Conservation (phyloP, 2,113 vertebrate genomes). For the Ammodytes dubius region DNA sequence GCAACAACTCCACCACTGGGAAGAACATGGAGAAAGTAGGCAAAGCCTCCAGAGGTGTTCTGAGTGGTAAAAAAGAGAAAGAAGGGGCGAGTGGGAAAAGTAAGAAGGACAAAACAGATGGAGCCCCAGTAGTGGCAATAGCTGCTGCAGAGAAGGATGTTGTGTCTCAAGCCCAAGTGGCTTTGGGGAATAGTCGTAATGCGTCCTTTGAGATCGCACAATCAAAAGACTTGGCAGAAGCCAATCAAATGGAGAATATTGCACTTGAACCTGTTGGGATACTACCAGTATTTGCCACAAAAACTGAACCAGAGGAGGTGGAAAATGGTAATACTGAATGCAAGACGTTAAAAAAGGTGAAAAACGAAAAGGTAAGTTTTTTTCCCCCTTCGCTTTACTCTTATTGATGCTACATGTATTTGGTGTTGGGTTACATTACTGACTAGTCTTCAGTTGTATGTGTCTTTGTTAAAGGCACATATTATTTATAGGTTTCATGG, state of each 20-base stretch:
- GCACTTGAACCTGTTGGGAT: slow-evolving; percentile 94
- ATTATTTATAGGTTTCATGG: background rate
- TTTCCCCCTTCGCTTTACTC: background rate
- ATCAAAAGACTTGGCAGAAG: slow-evolving; percentile 89
- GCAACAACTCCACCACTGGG: slow-evolving; percentile 82
- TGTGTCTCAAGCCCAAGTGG: slow-evolving; percentile 88
- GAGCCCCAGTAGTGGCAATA: slow-evolving; percentile 85
- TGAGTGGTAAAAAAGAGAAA: slow-evolving; percentile 96
- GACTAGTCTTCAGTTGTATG: background rate
- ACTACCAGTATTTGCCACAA: slow-evolving; percentile 92
- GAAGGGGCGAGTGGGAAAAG: slow-evolving; percentile 92
- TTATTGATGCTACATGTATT: slow-evolving; percentile 1
- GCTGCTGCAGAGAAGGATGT: slow-evolving; percentile 90
- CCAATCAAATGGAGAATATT: slow-evolving; percentile 96
- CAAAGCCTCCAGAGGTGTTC: slow-evolving; percentile 91
- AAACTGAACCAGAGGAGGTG: slow-evolving; percentile 94
- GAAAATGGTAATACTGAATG: slow-evolving; percentile 90
- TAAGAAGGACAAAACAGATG: slow-evolving; percentile 97
- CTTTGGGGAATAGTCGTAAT: slow-evolving; percentile 90
- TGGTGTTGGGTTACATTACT: background rate
- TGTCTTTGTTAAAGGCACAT: background rate
- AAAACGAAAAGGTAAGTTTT: slow-evolving; percentile 95
- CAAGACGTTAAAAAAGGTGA: slow-evolving; percentile 95
- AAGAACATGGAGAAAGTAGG: slow-evolving; percentile 93
- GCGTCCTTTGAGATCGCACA: slow-evolving; percentile 90